Evolutionary conservation across 2,797 vertebrate species (phyloP), one percentile per base, ranked within the genome.

Genomic region (Mormyrus proboscirostris): DNA sequence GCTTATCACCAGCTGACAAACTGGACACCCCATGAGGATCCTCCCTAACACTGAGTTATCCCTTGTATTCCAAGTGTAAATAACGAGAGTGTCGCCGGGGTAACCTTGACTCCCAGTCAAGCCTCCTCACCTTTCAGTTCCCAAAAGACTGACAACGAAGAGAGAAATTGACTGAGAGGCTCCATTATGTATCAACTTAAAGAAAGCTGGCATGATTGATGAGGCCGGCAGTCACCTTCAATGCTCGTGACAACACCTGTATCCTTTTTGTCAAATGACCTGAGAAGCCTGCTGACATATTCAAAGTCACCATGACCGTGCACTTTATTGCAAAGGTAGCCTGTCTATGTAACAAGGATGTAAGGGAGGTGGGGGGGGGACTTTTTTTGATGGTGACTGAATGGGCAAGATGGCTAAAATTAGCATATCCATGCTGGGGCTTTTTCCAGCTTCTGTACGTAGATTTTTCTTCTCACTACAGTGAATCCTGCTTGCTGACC

Each of bases 141-240:
- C 93, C 93, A 95, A 96, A 95, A 95, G 96, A 96, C 94, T 97
- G 98, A 98, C 97, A 97, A 97, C 96, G 96, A 97, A 96, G 93
- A 93, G 95, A 96, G 97, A 97, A 97, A 96, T 97, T 99, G 98
- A 99, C 98, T 98, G 98, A 99, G 98, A 96, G 97, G 96, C 96
- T 97, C 97, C 97, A 99, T 99, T 99, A 99, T 96, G 97, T 97
- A 98, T 98, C 97, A 99, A 98, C 97, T 97, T 98, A 98, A 98
- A 98, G 97, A 97, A 99, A 98, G 97, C 97, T 95, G 95, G 96
- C 96, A 96, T 99, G 97, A 99, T 99, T 98, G 97, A 98, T 98
- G 97, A 97, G 97, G 96, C 94, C 94, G 96, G 95, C 97, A 97
- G 97, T 98, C 97, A 99, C 98, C 98, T 98, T 98, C 97, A 97